Conservation (phyloP, 2,888 invertebrate genomes). For the Elegia similella region DNA sequence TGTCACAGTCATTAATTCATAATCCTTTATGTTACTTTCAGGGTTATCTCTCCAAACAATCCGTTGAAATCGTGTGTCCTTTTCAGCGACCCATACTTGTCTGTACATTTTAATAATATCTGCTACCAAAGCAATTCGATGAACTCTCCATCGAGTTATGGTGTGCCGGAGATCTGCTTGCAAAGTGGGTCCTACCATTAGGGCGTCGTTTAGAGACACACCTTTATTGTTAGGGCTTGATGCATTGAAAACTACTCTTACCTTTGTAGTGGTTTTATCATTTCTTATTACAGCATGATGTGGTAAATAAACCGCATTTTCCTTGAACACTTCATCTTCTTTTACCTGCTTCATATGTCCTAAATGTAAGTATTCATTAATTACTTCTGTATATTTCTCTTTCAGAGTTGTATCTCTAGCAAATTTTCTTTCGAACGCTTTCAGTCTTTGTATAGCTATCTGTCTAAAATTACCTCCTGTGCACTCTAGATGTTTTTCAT, state of each 20-base stretch:
- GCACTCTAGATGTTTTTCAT: conserved; percentile 3
- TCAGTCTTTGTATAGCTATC: conserved; percentile 18
- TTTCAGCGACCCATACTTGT: conserved; percentile 25
- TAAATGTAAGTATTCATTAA: conserved; percentile 18
- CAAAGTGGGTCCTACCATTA: conserved; percentile 18
- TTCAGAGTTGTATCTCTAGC: conserved; percentile 4
- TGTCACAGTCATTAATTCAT: conserved; percentile 25
- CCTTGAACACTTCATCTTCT: background rate
- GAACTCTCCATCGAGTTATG: conserved; percentile 18
- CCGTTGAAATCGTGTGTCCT: conserved; percentile 21
- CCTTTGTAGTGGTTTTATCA: too few species aligned
- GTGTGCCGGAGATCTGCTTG: conserved; percentile 19
- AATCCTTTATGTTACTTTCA: conserved; percentile 22
- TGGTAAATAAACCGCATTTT: conserved; percentile 15
- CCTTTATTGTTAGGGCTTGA: conserved; percentile 9
- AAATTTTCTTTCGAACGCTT: conserved; percentile 15
- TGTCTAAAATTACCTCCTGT: conserved; percentile 1
- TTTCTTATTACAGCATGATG: too few species aligned
- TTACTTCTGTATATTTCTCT: conserved; percentile 16
- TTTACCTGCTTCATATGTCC: conserved; percentile 9
- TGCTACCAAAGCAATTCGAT: conserved; percentile 23
- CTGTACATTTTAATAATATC: conserved; percentile 38
- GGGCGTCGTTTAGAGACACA: conserved; percentile 19
- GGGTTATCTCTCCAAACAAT: conserved; percentile 22
- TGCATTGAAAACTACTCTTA: conserved; percentile 10